Conservation (phyloP, 2,888 invertebrate species). For the Platerodrilus igneus region DNA sequence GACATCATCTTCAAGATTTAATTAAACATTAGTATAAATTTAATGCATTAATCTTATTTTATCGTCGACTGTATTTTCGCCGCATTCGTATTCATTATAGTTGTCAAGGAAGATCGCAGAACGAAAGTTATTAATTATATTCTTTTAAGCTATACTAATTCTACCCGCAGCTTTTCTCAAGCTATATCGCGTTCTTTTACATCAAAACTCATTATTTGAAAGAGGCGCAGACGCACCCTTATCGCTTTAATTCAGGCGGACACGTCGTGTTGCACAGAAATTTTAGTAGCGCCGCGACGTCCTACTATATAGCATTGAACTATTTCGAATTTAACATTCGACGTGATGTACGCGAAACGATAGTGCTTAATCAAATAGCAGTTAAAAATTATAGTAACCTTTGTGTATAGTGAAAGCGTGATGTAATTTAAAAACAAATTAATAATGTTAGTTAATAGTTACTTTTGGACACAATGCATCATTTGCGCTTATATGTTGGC, state of each 20-base stretch:
- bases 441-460: too few species aligned
- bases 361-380: too few species aligned
- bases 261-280: constrained; percentile 15
- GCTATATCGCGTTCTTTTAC: constrained; percentile 10
- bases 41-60: constrained; percentile 10
- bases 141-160: constrained; percentile 13
- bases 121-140: constrained; percentile 14
- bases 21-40: constrained; percentile 15
- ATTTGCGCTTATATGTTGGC: too few species aligned
- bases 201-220: constrained; percentile 9
- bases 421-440: too few species aligned
- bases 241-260: constrained; percentile 23
- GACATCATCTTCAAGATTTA: constrained; percentile 13
- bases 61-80: constrained; percentile 9
- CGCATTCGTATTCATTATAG: constrained; percentile 10
- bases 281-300: constrained; percentile 28
- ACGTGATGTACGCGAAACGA: too few species aligned
- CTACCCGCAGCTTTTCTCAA: constrained; percentile 7
- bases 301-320: constrained; percentile 9
- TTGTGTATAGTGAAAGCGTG: too few species aligned
- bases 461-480: too few species aligned
- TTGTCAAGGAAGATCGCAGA: constrained; percentile 6
- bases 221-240: constrained; percentile 16
- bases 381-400: too few species aligned
- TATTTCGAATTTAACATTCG: too few species aligned